Percentiles rank a stretch among this genome's conserved stretches.
Conservation (phyloP, 2,797 vertebrate genomes). For the Epinephelus awoara region DNA sequence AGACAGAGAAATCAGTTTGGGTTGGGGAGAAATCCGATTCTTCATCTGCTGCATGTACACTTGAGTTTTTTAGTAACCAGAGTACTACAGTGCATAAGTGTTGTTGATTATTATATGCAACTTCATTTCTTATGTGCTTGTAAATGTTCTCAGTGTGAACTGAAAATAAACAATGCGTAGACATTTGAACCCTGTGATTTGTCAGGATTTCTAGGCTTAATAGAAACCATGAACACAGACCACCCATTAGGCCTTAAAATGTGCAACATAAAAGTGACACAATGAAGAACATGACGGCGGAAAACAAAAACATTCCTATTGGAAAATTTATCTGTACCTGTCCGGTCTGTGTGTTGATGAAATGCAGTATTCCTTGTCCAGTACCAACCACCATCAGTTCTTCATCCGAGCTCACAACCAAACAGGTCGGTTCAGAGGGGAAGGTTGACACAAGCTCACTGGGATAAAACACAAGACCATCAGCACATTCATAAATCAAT, state of each 20-base stretch:
- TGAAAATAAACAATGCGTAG: not conserved
- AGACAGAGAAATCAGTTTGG: not conserved
- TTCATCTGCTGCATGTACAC: not conserved
- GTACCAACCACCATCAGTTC: constrained; percentile 87
- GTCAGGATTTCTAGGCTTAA: not conserved
- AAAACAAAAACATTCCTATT: not conserved
- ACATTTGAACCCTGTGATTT: too few relatives aligned
- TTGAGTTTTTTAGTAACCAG: not conserved
- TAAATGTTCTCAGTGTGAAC: not conserved
- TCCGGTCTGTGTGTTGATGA: constrained; percentile 85
- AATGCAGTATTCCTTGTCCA: constrained; percentile 84
- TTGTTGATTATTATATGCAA: not conserved
- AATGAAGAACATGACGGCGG: not conserved
- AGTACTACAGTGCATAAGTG: not conserved
- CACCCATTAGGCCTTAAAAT: not conserved
- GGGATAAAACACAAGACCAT: constrained; percentile 17
- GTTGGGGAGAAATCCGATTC: not conserved
- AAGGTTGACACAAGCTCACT: constrained; percentile 83
- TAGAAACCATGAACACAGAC: not conserved
- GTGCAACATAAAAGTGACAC: not conserved
- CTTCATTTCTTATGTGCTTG: not conserved
- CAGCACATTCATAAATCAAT: not conserved
- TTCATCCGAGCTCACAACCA: constrained; percentile 80
- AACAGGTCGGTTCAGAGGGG: constrained; percentile 77
- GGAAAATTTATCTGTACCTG: constrained; percentile 76